Conservation (phyloP, 2,797 vertebrate species). For the Falco columbarius region DNA sequence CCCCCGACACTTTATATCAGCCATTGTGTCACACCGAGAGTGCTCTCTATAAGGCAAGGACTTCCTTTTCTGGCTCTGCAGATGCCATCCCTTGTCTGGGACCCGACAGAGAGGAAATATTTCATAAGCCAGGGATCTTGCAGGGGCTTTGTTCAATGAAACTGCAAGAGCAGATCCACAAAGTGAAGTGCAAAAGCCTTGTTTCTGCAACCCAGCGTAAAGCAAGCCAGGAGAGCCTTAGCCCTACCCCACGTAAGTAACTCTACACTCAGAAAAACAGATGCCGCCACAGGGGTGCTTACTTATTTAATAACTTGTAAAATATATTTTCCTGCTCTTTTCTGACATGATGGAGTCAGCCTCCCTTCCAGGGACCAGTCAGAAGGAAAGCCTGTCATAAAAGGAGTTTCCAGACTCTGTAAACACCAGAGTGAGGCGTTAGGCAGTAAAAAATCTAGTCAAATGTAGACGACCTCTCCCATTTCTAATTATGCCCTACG, state of each 20-base stretch:
- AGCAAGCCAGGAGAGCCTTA: constrained; percentile 45
- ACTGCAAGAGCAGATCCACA: background rate
- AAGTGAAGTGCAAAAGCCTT: background rate
- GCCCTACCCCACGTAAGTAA: constrained; percentile 34
- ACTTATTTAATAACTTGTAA: constrained; percentile 60
- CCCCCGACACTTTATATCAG: constrained; percentile 67
- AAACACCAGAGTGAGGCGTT: background rate
- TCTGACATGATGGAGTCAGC: background rate
- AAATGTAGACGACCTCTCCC: background rate
- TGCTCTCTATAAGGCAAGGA: constrained; percentile 70
- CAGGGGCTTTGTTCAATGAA: constrained; percentile 36
- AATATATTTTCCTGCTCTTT: constrained; percentile 35
- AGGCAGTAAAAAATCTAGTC: background rate
- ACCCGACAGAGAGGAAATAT: constrained; percentile 53
- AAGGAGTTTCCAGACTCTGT: background rate
- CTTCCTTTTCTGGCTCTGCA: constrained; percentile 74
- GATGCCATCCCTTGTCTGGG: constrained; percentile 59
- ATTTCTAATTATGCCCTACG: background rate
- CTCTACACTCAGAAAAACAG: constrained; percentile 60
- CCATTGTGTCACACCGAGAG: constrained; percentile 67
- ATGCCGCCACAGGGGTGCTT: constrained; percentile 19
- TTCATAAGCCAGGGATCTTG: constrained; percentile 55
- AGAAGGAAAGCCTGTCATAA: background rate
- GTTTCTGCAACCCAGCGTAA: background rate
- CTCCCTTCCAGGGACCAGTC: background rate